phyloP scores from a whole-genome alignment of 1,140 invertebrate species.

The Popillia japonica region DNA sequence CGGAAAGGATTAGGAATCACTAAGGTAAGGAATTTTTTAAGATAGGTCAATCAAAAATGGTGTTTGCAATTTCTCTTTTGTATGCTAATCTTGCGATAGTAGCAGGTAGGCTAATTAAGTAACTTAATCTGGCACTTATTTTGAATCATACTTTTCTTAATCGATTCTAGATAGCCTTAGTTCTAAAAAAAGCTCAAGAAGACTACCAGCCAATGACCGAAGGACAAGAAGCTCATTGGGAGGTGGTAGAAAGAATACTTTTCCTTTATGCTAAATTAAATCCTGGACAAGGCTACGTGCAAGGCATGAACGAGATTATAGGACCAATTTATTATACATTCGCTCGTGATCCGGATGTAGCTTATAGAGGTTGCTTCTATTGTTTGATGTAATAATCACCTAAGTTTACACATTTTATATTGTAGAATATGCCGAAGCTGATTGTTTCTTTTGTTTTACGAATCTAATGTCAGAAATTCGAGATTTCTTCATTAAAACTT shows the following conservation, averaged over 20 bases:
- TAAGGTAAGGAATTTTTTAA: constrained; percentile 69
- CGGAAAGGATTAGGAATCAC: constrained; percentile 87
- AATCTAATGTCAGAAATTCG: constrained; percentile 96
- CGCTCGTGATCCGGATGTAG: constrained; percentile 85
- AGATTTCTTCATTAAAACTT: constrained; percentile 96
- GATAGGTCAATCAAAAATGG: not conserved
- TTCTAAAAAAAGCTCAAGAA: constrained; percentile 73
- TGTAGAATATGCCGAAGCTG: constrained; percentile 91
- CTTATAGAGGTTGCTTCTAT: constrained; percentile 78
- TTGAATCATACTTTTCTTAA: constrained; percentile 14
- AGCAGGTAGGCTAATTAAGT: constrained; percentile 59
- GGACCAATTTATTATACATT: constrained; percentile 98
- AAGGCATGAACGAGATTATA: constrained; percentile 99
- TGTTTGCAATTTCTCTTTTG: not conserved
- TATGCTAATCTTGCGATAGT: constrained; percentile 45
- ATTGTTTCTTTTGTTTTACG: constrained; percentile 98
- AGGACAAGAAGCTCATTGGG: constrained; percentile 92
- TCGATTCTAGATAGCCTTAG: constrained; percentile 66
- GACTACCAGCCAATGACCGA: constrained; percentile 84
- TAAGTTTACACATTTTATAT: not conserved
- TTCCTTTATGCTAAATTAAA: constrained; percentile 98
- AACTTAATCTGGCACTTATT: not conserved
- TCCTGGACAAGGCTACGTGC: constrained; percentile 96
- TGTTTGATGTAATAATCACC: not conserved
- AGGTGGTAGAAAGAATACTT: constrained; percentile 95